Conservation (phyloP, 2,797 vertebrate species). For the Balearica regulorum region DNA sequence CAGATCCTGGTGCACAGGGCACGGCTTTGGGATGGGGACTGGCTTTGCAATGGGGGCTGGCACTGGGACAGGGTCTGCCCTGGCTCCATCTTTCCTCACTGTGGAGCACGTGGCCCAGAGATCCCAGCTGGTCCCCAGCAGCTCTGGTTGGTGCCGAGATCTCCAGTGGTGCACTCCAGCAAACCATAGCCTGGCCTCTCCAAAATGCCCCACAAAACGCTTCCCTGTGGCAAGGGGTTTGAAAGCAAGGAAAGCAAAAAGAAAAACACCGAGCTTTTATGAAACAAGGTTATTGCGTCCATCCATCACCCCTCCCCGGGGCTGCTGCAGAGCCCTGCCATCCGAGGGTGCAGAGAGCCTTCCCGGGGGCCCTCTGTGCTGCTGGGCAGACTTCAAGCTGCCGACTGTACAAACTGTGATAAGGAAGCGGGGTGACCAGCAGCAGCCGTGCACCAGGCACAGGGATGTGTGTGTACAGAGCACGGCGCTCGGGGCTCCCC, state of each 20-base stretch:
- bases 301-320: not conserved
- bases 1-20: not conserved
- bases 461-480: slow-evolving; percentile 18
- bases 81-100: not conserved
- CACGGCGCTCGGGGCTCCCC: not conserved
- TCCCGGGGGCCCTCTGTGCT: not conserved
- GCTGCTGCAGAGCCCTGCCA: not conserved
- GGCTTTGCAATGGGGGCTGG: not conserved
- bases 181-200: not conserved
- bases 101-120: rapidly evolving
- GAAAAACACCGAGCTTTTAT: not conserved
- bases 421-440: slow-evolving; percentile 45
- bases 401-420: slow-evolving; percentile 67
- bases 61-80: not conserved
- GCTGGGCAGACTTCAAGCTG: not conserved
- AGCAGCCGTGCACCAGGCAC: not conserved
- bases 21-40: not conserved
- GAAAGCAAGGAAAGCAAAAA: not conserved
- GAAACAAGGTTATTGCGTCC: not conserved
- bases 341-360: not conserved
- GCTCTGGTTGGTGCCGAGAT: not conserved
- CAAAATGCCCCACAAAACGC: rapidly evolving
- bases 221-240: not conserved
- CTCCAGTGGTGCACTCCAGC: not conserved
- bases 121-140: not conserved